Conservation (phyloP, 2,888 invertebrate species). For the Sinohyriopsis cumingii region DNA sequence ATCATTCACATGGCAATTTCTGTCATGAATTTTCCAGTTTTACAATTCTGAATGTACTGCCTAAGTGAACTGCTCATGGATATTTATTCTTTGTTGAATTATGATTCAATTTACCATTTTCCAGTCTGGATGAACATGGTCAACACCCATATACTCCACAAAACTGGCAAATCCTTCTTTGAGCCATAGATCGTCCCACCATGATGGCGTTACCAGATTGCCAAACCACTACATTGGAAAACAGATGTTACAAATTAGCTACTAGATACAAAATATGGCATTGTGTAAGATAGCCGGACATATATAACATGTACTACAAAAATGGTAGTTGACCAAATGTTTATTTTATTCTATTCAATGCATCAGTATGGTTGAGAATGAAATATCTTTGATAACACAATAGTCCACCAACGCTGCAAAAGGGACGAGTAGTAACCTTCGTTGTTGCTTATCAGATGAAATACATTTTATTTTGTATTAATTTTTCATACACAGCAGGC, state of each 20-base stretch:
- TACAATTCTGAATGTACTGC: too few species aligned
- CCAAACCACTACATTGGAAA: constrained; percentile 70
- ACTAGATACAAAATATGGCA: neutral
- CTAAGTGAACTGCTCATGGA: too few species aligned
- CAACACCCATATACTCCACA: constrained; percentile 81
- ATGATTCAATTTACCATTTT: constrained; percentile 75
- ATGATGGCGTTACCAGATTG: constrained; percentile 86
- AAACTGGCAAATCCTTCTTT: constrained; percentile 92
- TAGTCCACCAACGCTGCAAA: too few species aligned
- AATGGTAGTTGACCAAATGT: neutral
- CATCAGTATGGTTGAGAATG: too few species aligned
- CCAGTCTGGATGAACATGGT: constrained; percentile 84
- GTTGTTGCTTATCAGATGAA: too few species aligned
- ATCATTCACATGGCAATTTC: too few species aligned
- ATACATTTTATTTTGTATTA: too few species aligned
- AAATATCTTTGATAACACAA: too few species aligned
- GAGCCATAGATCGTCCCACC: constrained; percentile 93
- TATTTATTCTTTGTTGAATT: neutral
- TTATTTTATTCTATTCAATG: neutral
- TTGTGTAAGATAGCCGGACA: neutral
- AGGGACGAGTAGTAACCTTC: too few species aligned
- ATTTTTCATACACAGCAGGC: too few species aligned
- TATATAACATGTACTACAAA: neutral
- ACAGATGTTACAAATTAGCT: neutral
- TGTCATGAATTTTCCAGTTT: too few species aligned